phyloP scores from a whole-genome alignment of 1,140 invertebrate species.

The Drosophila carrolli region DNA sequence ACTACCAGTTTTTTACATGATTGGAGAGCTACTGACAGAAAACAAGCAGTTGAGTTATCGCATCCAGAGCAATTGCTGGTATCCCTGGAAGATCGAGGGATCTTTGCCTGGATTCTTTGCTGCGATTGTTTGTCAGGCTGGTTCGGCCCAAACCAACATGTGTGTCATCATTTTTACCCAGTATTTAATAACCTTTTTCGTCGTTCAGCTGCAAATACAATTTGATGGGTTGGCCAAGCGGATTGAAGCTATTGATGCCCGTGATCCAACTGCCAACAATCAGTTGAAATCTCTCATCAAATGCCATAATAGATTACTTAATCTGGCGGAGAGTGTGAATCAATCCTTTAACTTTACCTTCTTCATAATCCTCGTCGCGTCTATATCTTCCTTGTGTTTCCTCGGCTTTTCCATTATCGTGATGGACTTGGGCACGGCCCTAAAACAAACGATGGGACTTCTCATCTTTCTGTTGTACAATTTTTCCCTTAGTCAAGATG shows the following conservation, averaged over 20 bases:
- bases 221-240: conserved; percentile 60
- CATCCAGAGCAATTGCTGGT: conserved; percentile 69
- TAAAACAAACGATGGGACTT: conserved; percentile 63
- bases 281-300: conserved; percentile 46
- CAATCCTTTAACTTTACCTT: conserved; percentile 61
- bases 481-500: conserved; percentile 47
- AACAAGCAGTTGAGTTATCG: conserved; percentile 32
- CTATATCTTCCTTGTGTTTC: conserved; percentile 62
- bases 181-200: conserved; percentile 62
- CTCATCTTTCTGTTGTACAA: conserved; percentile 39
- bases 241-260: conserved; percentile 47
- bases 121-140: conserved; percentile 20
- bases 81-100: conserved; percentile 59
- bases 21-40: conserved; percentile 32
- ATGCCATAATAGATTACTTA: conserved; percentile 53
- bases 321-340: conserved; percentile 49
- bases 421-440: conserved; percentile 48
- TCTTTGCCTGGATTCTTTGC: background rate
- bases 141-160: conserved; percentile 42
- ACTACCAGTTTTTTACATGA: conserved; percentile 49
- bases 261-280: conserved; percentile 35
- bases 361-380: conserved; percentile 54
- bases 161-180: conserved; percentile 60
- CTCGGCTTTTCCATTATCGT: conserved; percentile 68
- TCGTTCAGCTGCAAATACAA: conserved; percentile 65